Conservation (phyloP, 2,113 vertebrate species). For the Pontoporia blainvillei region DNA sequence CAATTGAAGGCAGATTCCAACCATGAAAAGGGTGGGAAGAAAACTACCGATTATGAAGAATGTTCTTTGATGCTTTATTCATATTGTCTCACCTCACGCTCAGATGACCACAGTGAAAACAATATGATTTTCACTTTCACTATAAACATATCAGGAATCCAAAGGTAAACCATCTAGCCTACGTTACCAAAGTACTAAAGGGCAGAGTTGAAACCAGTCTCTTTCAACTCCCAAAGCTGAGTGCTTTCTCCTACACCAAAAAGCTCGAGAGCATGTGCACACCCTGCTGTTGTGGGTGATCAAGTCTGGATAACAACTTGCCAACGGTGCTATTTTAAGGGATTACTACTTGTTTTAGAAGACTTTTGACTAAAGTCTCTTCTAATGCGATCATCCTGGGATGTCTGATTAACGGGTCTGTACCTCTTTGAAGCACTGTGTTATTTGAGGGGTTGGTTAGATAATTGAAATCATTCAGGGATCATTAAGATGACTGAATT, state of each 20-base stretch:
- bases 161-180: not conserved
- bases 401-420: not conserved
- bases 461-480: slow-evolving; percentile 54
- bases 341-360: not conserved
- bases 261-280: not conserved
- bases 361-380: not conserved
- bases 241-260: not conserved
- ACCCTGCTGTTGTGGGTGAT: not conserved
- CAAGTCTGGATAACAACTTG: not conserved
- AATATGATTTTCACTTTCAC: slow-evolving; percentile 5
- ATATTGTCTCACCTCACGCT: not conserved
- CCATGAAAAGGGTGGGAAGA: not conserved
- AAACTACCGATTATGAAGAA: slow-evolving; percentile 16
- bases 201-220: not conserved
- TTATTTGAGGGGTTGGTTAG: slow-evolving; percentile 46
- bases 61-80: slow-evolving; percentile 17
- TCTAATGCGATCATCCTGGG: not conserved
- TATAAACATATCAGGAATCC: not conserved
- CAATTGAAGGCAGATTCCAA: not conserved
- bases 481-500: slow-evolving; percentile 48
- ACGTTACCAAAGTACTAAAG: not conserved
- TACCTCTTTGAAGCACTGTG: slow-evolving; percentile 38
- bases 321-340: not conserved
- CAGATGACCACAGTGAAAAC: not conserved
- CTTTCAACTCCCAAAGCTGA: not conserved